Base-by-base conservation (phyloP, 2,888 invertebrate species). In the Drosophila subsilvestris region DNA sequence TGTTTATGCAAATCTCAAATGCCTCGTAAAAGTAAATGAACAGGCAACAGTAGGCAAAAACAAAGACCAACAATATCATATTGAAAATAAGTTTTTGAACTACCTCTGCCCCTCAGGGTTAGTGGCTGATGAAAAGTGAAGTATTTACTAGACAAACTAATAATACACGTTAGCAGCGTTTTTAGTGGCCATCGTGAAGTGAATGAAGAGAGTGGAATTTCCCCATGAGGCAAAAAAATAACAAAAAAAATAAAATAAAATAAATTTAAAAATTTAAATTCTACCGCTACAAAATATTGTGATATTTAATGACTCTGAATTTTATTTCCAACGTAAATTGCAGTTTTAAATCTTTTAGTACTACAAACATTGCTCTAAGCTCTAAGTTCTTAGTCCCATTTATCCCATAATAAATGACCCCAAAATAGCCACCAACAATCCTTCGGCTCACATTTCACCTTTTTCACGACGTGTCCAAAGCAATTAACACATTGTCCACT, bases 401-500 rank as follows among this genome's bases (percentile, higher is more conserved):
- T 50, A 63, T 44, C 20, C 14, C 25, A 43, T 25, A 32, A n/a
- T 22, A 18, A 43, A 44, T 49, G 42, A 27, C 43, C 12, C 12
- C 7, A 3, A 18, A 10, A 7, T 14, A 37, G 7, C 37, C 37
- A 37, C 7, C 37, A 59, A 14, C 1, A n/a, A 9, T 27, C 25
- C 25, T 10, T 44, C 14, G 47, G 9, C 32, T 32, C 14, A 6
- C 42, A 47, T 6, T 12, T 29, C 12, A n/a, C 18, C 27, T 18
- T 37, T 45, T 49, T 68, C 55, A 80, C 69, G 79, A 82, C 70
- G 76, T 85, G 82, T 85, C 78, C 80, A 66, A 86, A 66, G 65
- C 83, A 84, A 84, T 84, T 84, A 88, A 88, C 83, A 84, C 83
- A 86, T 88, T 86, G 88, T 83, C 86, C 83, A 82, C 79, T 55